phyloP scores from a whole-genome alignment of 2,113 vertebrate genomes.

The Fregata magnificens region DNA sequence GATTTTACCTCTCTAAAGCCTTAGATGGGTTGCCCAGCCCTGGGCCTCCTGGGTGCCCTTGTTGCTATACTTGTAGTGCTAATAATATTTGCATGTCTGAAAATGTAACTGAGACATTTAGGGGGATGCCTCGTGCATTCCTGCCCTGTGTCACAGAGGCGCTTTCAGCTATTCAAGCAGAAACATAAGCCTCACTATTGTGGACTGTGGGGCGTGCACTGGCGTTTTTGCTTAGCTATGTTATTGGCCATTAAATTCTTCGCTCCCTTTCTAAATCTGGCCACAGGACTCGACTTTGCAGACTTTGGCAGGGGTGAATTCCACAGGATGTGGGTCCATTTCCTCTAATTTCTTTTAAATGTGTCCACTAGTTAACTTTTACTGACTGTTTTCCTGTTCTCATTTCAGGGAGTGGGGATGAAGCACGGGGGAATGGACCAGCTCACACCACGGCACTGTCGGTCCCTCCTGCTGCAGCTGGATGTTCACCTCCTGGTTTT shows the following conservation, averaged over 20 bases:
- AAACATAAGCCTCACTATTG: not conserved
- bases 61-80: not conserved
- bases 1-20: not conserved
- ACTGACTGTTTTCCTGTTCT: constrained; percentile 39
- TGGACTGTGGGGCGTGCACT: not conserved
- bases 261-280: not conserved
- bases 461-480: not conserved
- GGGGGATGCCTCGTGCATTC: not conserved
- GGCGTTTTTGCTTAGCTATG: not conserved
- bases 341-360: constrained; percentile 51
- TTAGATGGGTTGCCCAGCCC: not conserved
- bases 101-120: not conserved
- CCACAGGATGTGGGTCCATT: constrained; percentile 51
- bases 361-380: constrained; percentile 32
- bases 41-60: not conserved
- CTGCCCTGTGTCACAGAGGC: not conserved
- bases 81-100: not conserved
- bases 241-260: not conserved
- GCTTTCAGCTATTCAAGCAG: not conserved
- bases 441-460: fast-evolving
- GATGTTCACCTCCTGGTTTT: not conserved
- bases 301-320: constrained; percentile 31
- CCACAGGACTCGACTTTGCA: not conserved
- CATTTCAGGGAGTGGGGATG: not conserved
- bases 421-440: not conserved